phyloP scores from a whole-genome alignment of 1,140 invertebrate genomes.

The Drosophila neocordata region DNA sequence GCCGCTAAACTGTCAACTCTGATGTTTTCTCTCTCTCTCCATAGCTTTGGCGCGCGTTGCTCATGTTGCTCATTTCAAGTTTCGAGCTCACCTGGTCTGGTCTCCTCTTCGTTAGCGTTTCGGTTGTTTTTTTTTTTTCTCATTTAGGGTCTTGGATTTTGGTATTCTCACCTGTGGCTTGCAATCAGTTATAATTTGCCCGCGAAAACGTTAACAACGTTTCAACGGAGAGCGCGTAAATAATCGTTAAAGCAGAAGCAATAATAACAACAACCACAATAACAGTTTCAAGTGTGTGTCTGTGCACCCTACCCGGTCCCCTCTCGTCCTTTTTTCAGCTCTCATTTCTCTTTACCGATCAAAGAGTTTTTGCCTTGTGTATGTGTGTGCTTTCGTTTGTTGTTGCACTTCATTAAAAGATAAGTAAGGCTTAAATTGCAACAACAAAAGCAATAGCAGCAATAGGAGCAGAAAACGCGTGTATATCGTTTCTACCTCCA shows the following conservation, averaged over 20 bases:
- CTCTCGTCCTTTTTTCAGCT: neutral
- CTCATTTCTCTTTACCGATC: constrained; percentile 11
- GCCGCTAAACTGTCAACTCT: neutral
- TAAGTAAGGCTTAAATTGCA: constrained; percentile 46
- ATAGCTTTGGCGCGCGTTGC: constrained; percentile 1
- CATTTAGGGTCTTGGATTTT: constrained; percentile 40
- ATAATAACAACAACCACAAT: constrained; percentile 19
- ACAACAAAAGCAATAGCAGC: constrained; percentile 24
- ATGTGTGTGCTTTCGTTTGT: constrained; percentile 12
- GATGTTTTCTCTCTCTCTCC: neutral
- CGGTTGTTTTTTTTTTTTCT: no score
- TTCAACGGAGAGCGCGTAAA: constrained; percentile 41
- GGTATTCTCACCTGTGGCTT: constrained; percentile 38
- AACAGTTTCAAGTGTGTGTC: constrained; percentile 4
- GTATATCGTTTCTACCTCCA: constrained; percentile 9
- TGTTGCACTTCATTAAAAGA: constrained; percentile 49
- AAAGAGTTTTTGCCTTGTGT: constrained; percentile 32
- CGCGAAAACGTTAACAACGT: constrained; percentile 74
- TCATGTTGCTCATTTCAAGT: neutral
- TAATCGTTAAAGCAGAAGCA: constrained; percentile 26
- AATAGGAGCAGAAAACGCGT: constrained; percentile 16
- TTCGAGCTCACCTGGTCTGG: constrained; percentile 4
- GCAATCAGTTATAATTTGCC: constrained; percentile 68
- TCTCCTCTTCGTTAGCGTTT: constrained; percentile 3
- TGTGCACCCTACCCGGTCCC: constrained; percentile 7